phyloP scores from a whole-genome alignment of 2,113 vertebrate genomes.

The Embiotoca jacksoni region DNA sequence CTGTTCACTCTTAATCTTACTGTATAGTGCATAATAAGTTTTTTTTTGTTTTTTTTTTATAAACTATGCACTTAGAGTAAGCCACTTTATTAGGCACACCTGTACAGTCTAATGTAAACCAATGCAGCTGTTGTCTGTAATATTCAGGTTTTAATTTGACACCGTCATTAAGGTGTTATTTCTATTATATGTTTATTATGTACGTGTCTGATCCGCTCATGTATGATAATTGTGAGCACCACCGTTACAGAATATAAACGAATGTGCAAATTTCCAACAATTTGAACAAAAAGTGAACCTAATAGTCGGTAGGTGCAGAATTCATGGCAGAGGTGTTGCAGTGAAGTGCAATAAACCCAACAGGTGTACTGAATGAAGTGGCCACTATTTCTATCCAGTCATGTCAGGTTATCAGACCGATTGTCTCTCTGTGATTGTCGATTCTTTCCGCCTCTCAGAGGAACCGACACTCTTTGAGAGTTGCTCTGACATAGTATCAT shows the following conservation, averaged over 20 bases:
- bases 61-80: too few relatives aligned
- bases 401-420: not conserved
- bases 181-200: too few relatives aligned
- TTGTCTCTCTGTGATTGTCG: not conserved
- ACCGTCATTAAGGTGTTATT: not conserved
- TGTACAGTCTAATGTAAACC: not conserved
- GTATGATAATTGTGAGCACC: not conserved
- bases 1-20: too few relatives aligned
- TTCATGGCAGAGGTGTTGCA: not conserved
- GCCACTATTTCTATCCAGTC: not conserved
- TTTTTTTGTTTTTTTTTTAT: too few relatives aligned
- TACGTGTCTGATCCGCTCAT: not conserved
- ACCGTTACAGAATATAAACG: not conserved
- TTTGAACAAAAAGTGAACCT: not conserved
- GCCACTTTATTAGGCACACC: too few relatives aligned
- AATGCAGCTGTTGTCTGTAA: not conserved
- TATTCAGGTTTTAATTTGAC: not conserved
- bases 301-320: not conserved
- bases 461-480: conserved; percentile 36
- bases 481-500: conserved; percentile 20
- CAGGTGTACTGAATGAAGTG: conserved; percentile 1
- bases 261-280: not conserved
- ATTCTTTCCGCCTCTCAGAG: not conserved
- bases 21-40: too few relatives aligned
- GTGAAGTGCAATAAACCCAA: not conserved